Percentiles rank a stretch among this genome's conserved stretches.
Conservation (phyloP, 1,140 invertebrate species). For the Micrasema longulum region DNA sequence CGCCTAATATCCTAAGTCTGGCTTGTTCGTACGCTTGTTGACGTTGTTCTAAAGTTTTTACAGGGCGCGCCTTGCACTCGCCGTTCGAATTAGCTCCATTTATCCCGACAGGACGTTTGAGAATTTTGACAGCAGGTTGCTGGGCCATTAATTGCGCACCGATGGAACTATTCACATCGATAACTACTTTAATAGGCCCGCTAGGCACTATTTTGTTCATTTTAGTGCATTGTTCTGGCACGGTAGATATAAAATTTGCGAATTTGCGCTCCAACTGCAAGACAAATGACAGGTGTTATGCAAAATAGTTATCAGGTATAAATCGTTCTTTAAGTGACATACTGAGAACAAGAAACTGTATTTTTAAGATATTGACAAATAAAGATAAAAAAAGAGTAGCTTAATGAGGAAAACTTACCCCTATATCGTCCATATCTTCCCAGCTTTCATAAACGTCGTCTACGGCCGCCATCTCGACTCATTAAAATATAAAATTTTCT, state of each 20-base stretch:
- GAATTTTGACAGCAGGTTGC: conserved; percentile 82
- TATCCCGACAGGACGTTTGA: conserved; percentile 74
- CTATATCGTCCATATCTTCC: conserved; percentile 85
- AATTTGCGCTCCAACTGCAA: conserved; percentile 44
- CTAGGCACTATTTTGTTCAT: conserved; percentile 18
- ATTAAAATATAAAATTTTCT: conserved; percentile 4
- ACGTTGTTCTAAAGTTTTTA: conserved; percentile 87
- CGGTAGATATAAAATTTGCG: conserved; percentile 27
- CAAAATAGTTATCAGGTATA: conserved; percentile 18
- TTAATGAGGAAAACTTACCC: conserved; percentile 59
- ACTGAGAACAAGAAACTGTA: background rate
- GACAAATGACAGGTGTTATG: conserved; percentile 42
- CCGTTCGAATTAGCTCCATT: conserved; percentile 62
- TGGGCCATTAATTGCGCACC: conserved; percentile 38
- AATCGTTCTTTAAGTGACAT: background rate
- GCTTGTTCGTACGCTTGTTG: conserved; percentile 91
- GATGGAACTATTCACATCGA: conserved; percentile 37
- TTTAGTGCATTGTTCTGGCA: conserved; percentile 14
- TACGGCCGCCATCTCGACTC: conserved; percentile 65
- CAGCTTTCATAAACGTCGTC: conserved; percentile 78
- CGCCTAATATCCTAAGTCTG: conserved; percentile 83
- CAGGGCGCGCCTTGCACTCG: conserved; percentile 74
- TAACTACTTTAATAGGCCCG: conserved; percentile 23
- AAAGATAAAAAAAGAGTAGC: conserved; percentile 3
- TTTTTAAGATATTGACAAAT: background rate